These are phyloP conservation scores for Malurus melanocephalus DNA, from an alignment of 2,113 vertebrate genomes.

Conservation along the genomic window DNA sequence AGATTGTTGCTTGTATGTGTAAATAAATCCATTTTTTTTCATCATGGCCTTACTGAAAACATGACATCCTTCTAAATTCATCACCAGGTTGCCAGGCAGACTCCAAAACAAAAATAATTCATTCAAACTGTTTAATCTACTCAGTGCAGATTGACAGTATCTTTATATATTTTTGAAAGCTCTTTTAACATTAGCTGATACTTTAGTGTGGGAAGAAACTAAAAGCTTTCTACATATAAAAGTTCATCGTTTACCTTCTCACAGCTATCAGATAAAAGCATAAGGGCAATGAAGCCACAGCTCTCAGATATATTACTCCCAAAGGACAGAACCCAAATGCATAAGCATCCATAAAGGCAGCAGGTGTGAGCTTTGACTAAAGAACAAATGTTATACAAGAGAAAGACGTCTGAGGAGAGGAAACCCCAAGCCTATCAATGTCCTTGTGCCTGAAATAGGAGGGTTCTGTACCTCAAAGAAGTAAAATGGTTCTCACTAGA, in stretches of 20 bases:
- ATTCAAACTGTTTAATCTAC: constrained; percentile 71
- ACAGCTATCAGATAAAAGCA: constrained; percentile 71
- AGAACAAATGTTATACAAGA: constrained; percentile 42
- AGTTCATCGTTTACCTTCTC: constrained; percentile 72
- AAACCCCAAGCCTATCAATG: constrained; percentile 27
- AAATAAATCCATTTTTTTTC: constrained; percentile 50
- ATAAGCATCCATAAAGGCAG: constrained; percentile 54
- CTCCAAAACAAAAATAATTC: constrained; percentile 76
- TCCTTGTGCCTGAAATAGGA: neutral
- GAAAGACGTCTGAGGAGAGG: constrained; percentile 4
- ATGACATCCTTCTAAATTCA: constrained; percentile 64
- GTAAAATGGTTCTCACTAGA: neutral
- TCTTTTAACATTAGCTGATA: constrained; percentile 76
- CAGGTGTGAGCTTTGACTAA: constrained; percentile 60
- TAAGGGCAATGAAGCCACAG: constrained; percentile 62
- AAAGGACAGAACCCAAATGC: constrained; percentile 52
- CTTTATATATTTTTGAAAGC: constrained; percentile 77
- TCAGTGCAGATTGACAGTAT: constrained; percentile 75
- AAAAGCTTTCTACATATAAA: constrained; percentile 72
- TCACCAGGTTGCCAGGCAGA: constrained; percentile 61
- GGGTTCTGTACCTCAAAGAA: neutral
- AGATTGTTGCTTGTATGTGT: constrained; percentile 23
- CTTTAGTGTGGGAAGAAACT: constrained; percentile 71
- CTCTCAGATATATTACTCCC: constrained; percentile 64
- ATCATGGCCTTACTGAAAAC: constrained; percentile 31